These are phyloP conservation scores for Xyrichtys novacula DNA, from an alignment of 2,797 vertebrate genomes.

Conservation along the genomic window DNA sequence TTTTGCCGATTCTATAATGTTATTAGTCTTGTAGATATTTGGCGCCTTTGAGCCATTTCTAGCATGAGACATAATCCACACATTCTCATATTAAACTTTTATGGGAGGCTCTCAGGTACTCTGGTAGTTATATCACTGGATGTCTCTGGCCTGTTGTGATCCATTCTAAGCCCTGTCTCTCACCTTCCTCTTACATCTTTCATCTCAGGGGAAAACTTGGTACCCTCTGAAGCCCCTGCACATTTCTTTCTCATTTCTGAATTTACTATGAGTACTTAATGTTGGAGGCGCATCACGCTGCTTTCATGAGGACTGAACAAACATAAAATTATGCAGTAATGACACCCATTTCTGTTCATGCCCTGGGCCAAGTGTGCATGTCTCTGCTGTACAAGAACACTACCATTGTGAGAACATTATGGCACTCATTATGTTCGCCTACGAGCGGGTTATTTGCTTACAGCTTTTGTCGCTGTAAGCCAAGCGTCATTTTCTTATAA, in stretches of 20 bases:
- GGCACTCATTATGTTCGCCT: slow-evolving; percentile 61
- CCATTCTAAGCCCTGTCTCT: slow-evolving; percentile 22
- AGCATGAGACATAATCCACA: neutral
- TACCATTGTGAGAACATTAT: slow-evolving; percentile 50
- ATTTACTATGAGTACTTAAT: slow-evolving; percentile 36
- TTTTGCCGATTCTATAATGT: neutral
- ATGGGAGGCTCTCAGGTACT: slow-evolving; percentile 25
- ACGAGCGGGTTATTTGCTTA: slow-evolving; percentile 64
- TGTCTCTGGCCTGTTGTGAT: slow-evolving; percentile 12
- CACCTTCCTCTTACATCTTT: slow-evolving; percentile 23
- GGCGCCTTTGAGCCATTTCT: neutral
- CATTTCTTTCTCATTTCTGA: slow-evolving; percentile 41
- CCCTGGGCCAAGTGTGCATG: slow-evolving; percentile 54
- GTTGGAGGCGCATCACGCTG: slow-evolving; percentile 24
- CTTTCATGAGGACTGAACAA: slow-evolving; percentile 52
- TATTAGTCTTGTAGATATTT: neutral
- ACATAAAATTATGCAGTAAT: slow-evolving; percentile 59
- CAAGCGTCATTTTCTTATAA: slow-evolving; percentile 42
- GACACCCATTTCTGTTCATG: slow-evolving; percentile 45
- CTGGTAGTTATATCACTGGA: slow-evolving; percentile 4
- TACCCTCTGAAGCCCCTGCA: slow-evolving; percentile 15
- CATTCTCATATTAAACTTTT: slow-evolving; percentile 18
- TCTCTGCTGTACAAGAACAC: slow-evolving; percentile 34
- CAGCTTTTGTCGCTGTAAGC: slow-evolving; percentile 58
- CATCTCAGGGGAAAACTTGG: slow-evolving; percentile 53